Base-by-base conservation (phyloP, 2,888 invertebrate species). In the Lasioglossum malachurum region DNA sequence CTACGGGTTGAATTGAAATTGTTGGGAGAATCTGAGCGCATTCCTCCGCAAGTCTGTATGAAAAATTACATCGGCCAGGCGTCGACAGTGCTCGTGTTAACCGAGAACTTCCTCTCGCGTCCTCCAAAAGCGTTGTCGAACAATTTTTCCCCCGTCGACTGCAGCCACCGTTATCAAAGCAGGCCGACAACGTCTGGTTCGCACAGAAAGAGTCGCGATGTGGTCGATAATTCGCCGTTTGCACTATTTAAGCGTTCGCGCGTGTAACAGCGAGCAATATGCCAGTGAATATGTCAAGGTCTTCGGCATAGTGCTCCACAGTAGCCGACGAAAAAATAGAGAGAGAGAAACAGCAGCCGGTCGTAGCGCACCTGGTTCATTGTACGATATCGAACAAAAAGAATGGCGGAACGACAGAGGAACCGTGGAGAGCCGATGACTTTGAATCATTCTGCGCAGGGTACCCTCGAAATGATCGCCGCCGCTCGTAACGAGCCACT, bases 231-330 rank as follows among this genome's bases (percentile, higher is more conserved):
- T 84, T 89, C 81, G 82, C 83, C 81, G 84, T 89, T 89, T 84
- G 89, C 79, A 79, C 86, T 87, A 87, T 86, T 89, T 86, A 86
- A 84, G 81, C 60, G 74, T 82, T 89, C 81, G 73, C 75, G 82
- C 86, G 77, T 84, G 79, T 78, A 82, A 81, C 67, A 87, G 78
- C 86, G 80, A 86, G 75, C 83, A 78, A 86, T 86, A 83, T 77
- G 69, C 80, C 75, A 72, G 19, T 27, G 87, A 49, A 82, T 86
- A 87, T 86, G 87, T 87, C 87, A 87, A 87, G 87, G 87, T 64
- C 86, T 69, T 81, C 44, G 77, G 16, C 64, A 78, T 57, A 81
- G 75, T 83, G 81, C 38, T 60, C 57, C 35, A 71, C 72, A 35
- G 74, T 60, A 74, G 41, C 16, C 19, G 76, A 72, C 73, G 76